Conservation (phyloP, 1,140 invertebrate species). For the Liolophura sinensis region DNA sequence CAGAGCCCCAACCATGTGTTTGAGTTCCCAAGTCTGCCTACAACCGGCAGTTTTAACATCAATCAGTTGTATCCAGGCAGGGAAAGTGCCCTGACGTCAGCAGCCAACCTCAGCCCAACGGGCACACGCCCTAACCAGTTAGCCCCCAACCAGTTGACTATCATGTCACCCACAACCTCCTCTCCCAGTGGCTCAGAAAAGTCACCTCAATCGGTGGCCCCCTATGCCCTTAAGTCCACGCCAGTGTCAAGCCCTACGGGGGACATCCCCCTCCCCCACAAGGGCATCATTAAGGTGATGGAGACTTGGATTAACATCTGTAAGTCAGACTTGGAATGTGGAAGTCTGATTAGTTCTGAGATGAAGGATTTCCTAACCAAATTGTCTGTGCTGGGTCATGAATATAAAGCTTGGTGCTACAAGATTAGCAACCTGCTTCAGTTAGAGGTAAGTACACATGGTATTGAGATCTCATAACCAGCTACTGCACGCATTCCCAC, state of each 20-base stretch:
- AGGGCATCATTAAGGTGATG: constrained; percentile 49
- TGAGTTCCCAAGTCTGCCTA: constrained; percentile 35
- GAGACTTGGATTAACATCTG: constrained; percentile 52
- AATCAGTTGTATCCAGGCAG: neutral
- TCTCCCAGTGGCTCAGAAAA: constrained; percentile 3
- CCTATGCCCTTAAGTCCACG: neutral
- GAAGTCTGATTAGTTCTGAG: constrained; percentile 45
- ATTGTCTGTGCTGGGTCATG: constrained; percentile 50
- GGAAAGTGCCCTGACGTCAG: neutral
- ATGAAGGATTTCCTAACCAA: constrained; percentile 54
- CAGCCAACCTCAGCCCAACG: neutral
- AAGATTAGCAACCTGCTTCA: constrained; percentile 42
- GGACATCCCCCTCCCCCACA: constrained; percentile 50
- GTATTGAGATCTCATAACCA: too few species aligned
- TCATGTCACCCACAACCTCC: constrained; percentile 15
- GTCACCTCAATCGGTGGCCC: neutral
- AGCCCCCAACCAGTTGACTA: neutral
- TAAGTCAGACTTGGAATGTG: constrained; percentile 48
- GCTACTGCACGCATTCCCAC: too few species aligned
- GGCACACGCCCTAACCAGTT: constrained; percentile 3
- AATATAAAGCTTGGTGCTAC: constrained; percentile 55
- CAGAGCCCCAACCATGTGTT: constrained; percentile 43
- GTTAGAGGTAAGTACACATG: constrained; percentile 39
- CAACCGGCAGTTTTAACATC: constrained; percentile 13
- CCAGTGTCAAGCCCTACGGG: constrained; percentile 9